Base-by-base conservation (phyloP, 2,888 invertebrate genomes). In the Cactoblastis cactorum region DNA sequence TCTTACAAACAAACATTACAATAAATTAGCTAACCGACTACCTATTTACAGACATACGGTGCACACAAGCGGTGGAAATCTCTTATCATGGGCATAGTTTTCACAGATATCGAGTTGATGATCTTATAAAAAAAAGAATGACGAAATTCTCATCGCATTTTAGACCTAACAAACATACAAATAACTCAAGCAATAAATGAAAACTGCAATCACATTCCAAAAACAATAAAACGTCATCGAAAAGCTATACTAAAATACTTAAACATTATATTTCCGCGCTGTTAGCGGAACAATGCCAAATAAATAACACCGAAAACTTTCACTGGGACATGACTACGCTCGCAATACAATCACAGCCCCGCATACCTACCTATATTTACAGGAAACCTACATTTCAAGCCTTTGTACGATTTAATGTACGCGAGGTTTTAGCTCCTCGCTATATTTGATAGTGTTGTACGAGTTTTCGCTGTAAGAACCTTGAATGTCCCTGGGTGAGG, bases 381-480 rank as follows among this genome's bases (percentile, higher is more conserved):
- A 49, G 19, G 33, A 64, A 64, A 59, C 57, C 62, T 65, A 70
- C 77, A 79, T 81, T 75, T 77, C 77, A 83, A 54, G 63, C 54
- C 57, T 54, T 57, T 57, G 48, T 59, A 50, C 60, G 51, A 50
- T 52, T 75, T 75, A 83, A 57, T 84, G 75, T 55, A 55, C 63
- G 50, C 73, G 74, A n/a, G 88, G 83, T 50, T 87, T 89, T 9
- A 90, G 62, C 59, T 84, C 87, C 58, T 83, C 81, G 63, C 90
- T 90, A 64, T 90, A 90, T 64, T 89, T 90, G 50, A 90, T 90
- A 4, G 90, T 90, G 61, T 90, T 87, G 64, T 90, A 90, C 0
- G 78, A 65, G 47, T 74, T 75, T 65, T 87, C 87, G 57, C 88
- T 88, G 58, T 80, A 80, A 12, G 88, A 77, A 4, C 85, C 85